These are phyloP conservation scores for Scleropages formosus DNA, from an alignment of 2,797 vertebrate genomes.

Conservation along the genomic window DNA sequence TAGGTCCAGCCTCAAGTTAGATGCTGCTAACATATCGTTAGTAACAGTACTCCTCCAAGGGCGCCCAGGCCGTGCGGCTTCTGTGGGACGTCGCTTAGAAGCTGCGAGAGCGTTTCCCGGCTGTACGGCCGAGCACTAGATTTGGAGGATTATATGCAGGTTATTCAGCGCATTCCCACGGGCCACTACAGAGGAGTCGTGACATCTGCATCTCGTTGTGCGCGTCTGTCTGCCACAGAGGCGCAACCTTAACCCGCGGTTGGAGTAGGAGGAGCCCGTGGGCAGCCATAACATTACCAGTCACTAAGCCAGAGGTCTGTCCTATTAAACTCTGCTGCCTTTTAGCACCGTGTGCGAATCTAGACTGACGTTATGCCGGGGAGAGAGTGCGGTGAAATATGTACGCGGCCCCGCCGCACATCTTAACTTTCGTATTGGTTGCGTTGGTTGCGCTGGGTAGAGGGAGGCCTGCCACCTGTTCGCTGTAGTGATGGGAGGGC, in stretches of 20 bases:
- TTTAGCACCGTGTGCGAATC: slow-evolving; percentile 22
- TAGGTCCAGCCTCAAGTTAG: neutral
- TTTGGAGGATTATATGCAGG: neutral
- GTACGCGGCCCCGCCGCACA: slow-evolving; percentile 55
- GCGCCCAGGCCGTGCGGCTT: neutral
- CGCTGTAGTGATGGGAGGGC: slow-evolving; percentile 56
- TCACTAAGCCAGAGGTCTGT: slow-evolving; percentile 3
- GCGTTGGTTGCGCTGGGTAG: slow-evolving; percentile 56
- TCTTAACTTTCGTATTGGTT: slow-evolving; percentile 63
- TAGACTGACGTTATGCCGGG: slow-evolving; percentile 13
- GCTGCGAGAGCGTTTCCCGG: neutral
- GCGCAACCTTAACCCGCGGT: neutral
- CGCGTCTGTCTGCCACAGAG: neutral
- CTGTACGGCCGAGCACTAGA: neutral
- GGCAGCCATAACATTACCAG: neutral
- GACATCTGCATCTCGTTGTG: neutral
- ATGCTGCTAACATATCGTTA: neutral
- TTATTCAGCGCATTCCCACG: neutral
- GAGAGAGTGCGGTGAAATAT: slow-evolving; percentile 50
- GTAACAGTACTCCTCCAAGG: neutral
- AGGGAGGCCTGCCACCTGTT: slow-evolving; percentile 74
- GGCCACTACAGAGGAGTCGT: neutral
- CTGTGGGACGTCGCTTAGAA: neutral
- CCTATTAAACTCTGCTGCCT: slow-evolving; percentile 19
- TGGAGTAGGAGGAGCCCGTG: neutral